Base-by-base conservation (phyloP, 2,113 vertebrate species). In the Dipodomys merriami region DNA sequence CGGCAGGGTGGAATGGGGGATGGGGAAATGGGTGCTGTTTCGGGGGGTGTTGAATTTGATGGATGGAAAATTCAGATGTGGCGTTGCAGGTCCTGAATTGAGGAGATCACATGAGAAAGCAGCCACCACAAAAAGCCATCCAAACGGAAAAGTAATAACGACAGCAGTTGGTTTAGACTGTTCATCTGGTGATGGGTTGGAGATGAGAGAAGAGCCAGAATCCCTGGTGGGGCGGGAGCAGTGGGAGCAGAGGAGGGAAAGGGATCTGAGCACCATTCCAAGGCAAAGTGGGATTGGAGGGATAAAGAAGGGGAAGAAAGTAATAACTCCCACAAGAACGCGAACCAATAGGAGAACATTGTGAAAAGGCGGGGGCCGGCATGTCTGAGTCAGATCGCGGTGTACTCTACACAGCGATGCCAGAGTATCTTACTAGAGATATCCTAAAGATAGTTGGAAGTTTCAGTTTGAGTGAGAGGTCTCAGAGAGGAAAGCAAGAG, bases 1-100 rank as follows among this genome's bases (percentile, higher is more conserved):
- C 16, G 16, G 30, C 39, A 33, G 1, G 0, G 2, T 1, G 0
- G 23, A 33, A 9, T 7, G 35, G 60, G 6, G 49, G 29, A 22
- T 72, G 30, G 29, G 25, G 53, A 35, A 7, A 29, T 35, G 86
- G 80, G 22, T 49, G 8, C 49, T 12, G 30, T 65, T 25, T 29
- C 4, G 46, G 23, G 57, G 27, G 44, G 25, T 46, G 49, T 49
- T 39, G 12, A 19, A 20, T 44, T 67, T 57, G 46, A 95, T 69
- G 65, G 16, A 39, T 83, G 44, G 72, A 71, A 49, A 80, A 71
- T 60, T 82, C 46, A 74, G 12, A 73, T 39, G 39, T 53, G 76
- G 23, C 6, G 1, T 23, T 23, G 4, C 84, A 49, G 33, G 46
- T 44, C 77, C 53, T 85, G 76, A 49, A 53, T 81, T 91, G 81